Evolutionary conservation across 2,113 vertebrate species (phyloP), one percentile per base, ranked within the genome.

Genomic region (Harpagus bidentatus): DNA sequence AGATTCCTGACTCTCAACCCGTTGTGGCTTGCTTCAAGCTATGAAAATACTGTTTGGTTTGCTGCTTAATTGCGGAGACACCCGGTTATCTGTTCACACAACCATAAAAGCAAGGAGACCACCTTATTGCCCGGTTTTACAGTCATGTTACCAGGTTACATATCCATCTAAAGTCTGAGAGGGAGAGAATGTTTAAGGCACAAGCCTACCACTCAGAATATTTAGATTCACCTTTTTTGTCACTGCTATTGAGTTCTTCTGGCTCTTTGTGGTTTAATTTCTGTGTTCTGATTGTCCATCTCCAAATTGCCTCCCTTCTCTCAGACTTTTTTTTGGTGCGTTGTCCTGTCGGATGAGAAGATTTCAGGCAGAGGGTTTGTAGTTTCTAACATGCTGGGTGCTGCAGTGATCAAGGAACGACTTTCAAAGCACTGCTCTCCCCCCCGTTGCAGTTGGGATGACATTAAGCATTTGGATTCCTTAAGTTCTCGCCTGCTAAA

Each of bases 201-300:
- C 0, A 0, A 82, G 7, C 10, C 43, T 19, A 2, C 34, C 12
- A 2, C 22, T 16, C 8, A 18, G 13, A 7, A 5, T 42, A 34
- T 4, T 73, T 4, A 2, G 4, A 8, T 29, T 82, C 16, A 23
- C 18, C 28, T n/a, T 17, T 50, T 34, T 65, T 40, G 10, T 42
- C 16, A 0, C 42, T n/a, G n/a, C 53, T 38, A 0, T 9, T 4
- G 63, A 29, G 34, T 12, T 61, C 16, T 16, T 26, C 17, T 12
- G 50, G 25, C 23, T 62, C 42, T n/a, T 32, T 3, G 14, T 26
- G 53, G 12, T 36, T 72, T 22, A 6, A 16, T 38, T 15, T 47
- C 47, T 14, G 13, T 14, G 43, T 23, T 82, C 31, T 2, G 7
- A 1, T 21, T 61, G 47, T 28, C 65, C 45, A 21, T 3, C 21